Percentiles rank a stretch among this genome's conserved stretches.
These are phyloP conservation scores for Heliothis peltigera DNA, from an alignment of 2,888 invertebrate species.

Conservation along the genomic window DNA sequence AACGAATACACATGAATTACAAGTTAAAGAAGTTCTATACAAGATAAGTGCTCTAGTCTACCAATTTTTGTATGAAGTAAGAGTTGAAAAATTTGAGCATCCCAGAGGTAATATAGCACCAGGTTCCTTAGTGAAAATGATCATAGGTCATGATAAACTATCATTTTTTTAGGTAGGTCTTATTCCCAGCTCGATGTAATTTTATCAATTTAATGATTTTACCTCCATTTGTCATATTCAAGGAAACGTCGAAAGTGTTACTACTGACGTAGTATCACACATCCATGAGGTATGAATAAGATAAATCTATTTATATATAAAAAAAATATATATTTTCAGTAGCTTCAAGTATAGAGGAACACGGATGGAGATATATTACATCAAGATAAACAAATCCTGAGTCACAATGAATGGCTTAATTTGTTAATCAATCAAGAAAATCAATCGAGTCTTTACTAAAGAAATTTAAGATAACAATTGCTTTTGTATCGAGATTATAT, in stretches of 20 bases:
- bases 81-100: too few relatives aligned
- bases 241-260: not conserved
- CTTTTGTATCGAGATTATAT: slow-evolving; percentile 1
- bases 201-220: too few relatives aligned
- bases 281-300: not conserved
- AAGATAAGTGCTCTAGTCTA: too few relatives aligned
- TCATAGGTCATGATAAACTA: too few relatives aligned
- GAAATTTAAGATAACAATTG: not conserved
- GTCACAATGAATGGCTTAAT: not conserved
- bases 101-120: too few relatives aligned
- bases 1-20: too few relatives aligned
- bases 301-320: not conserved
- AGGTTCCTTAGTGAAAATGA: too few relatives aligned
- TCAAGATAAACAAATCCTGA: not conserved
- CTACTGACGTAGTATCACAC: not conserved
- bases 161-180: too few relatives aligned
- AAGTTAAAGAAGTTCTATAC: too few relatives aligned
- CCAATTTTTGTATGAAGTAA: too few relatives aligned
- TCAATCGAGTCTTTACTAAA: not conserved
- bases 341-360: not conserved
- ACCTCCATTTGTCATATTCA: too few relatives aligned
- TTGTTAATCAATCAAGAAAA: not conserved
- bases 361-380: not conserved
- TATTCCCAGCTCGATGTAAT: too few relatives aligned
- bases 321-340: not conserved